Percentiles rank a stretch among this genome's conserved stretches.
phyloP scores from a whole-genome alignment of 2,888 invertebrate species.

The Lathronympha strigana region DNA sequence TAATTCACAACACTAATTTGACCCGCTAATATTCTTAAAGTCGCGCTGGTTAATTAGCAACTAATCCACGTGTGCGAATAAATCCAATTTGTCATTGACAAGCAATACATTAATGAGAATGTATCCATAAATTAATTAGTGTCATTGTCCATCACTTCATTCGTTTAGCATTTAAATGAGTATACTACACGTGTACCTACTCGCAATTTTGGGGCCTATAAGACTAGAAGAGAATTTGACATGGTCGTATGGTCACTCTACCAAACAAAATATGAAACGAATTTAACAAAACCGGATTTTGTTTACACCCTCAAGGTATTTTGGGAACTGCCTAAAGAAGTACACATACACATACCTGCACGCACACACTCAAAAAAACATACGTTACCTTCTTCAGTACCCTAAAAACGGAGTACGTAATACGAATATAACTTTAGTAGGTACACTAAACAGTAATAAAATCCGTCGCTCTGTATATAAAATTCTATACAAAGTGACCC shows the following conservation, averaged over 20 bases:
- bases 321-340: not conserved
- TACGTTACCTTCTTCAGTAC: not conserved
- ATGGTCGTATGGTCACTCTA: no score
- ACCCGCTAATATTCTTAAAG: no score
- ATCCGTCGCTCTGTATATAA: not conserved
- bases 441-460: not conserved
- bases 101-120: not conserved
- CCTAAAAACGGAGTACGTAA: not conserved
- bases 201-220: no score
- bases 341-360: not conserved
- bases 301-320: not conserved
- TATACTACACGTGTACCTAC: not conserved
- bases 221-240: no score
- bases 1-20: no score
- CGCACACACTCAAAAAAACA: not conserved
- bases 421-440: not conserved
- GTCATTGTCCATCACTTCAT: not conserved
- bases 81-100: constrained; percentile 3
- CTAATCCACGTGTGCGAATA: not conserved
- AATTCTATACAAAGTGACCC: not conserved
- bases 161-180: not conserved
- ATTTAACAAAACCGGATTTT: not conserved
- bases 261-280: not conserved
- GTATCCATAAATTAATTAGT: constrained; percentile 1
- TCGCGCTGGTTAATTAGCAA: not conserved